phyloP scores from a whole-genome alignment of 2,113 vertebrate genomes.

The Pandion haliaetus region DNA sequence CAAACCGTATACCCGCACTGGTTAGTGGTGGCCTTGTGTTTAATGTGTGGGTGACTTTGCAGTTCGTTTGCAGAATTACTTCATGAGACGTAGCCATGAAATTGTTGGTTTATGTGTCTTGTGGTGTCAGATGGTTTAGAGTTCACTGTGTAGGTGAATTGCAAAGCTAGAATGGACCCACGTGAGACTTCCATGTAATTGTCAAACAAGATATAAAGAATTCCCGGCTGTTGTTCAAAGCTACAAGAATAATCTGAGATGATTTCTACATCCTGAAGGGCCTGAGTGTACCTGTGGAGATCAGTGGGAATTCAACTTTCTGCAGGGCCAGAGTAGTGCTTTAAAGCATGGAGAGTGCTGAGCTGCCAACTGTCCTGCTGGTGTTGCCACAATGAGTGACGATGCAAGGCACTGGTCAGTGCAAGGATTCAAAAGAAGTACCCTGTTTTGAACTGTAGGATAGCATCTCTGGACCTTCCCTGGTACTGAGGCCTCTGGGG shows the following conservation, averaged over 20 bases:
- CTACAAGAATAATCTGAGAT: neutral
- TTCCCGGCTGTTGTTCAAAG: neutral
- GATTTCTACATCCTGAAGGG: neutral
- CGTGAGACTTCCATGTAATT: rapidly evolving
- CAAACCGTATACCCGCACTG: rapidly evolving
- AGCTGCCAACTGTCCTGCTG: neutral
- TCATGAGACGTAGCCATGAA: neutral
- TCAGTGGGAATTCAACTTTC: neutral
- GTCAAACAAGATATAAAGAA: neutral
- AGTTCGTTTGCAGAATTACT: neutral
- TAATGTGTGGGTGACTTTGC: neutral
- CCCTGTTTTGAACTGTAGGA: rapidly evolving
- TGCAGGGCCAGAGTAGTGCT: neutral
- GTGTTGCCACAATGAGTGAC: rapidly evolving
- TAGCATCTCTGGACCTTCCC: neutral
- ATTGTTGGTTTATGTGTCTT: neutral
- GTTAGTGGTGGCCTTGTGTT: neutral
- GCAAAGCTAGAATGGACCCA: neutral
- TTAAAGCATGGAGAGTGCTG: neutral
- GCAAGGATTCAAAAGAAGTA: neutral
- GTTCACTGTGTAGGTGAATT: neutral
- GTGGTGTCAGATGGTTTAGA: neutral
- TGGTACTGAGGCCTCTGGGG: neutral
- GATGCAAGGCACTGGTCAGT: neutral
- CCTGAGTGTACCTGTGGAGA: neutral